Evolutionary conservation across 53 echinoderm and acorn worm species (phyloP), one percentile per base, ranked within the genome.

Genomic region (Paelopatides confundens): DNA sequence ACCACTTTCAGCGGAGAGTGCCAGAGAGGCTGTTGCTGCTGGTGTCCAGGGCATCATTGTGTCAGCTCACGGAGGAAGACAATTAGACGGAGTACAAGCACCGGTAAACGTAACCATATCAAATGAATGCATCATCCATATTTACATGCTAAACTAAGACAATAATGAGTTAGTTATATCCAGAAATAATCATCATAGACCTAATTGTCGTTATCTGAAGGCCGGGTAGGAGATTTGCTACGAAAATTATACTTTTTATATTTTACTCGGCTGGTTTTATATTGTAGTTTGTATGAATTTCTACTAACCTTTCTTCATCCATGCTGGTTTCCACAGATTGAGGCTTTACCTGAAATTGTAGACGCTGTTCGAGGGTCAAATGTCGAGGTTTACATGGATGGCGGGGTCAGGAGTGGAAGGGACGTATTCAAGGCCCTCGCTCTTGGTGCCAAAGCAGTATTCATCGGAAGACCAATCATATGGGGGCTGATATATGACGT

Each of bases 51-150:
- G 87, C 12, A 87, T 87, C 74, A 40, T 87, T 21, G 87, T 87
- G 27, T 87, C 87, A 15, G 87, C 76, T 62, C 87, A 87, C 9
- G 87, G 87, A 49, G 87, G 87, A 62, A 87, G 87, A 76, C 87
- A 87, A 40, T 30, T 53, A 35, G 87, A 87, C 38, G 87, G 76
- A 3, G 58, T 64, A 28, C 87, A 71, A 29, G 87, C 87, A 62
- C 87, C 87, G 26, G 87, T 87, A 27, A 87, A 33, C 14, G 32
- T 18, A 4, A 63, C 5, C n/a, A 68, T 33, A 68, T 46, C 46
- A 7, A 46, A 46, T 46, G 46, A 5, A n/a, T n/a, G n/a, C n/a
- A n/a, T n/a, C n/a, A n/a, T n/a, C n/a, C n/a, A n/a, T n/a, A n/a
- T n/a, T n/a, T n/a, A n/a, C n/a, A n/a, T n/a, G n/a, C n/a, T n/a